A percentile compares a stretch with the other conserved stretches of the same genome.
These are phyloP conservation scores for Pheosia gnoma DNA, from an alignment of 2,888 invertebrate species.

Conservation along the genomic window DNA sequence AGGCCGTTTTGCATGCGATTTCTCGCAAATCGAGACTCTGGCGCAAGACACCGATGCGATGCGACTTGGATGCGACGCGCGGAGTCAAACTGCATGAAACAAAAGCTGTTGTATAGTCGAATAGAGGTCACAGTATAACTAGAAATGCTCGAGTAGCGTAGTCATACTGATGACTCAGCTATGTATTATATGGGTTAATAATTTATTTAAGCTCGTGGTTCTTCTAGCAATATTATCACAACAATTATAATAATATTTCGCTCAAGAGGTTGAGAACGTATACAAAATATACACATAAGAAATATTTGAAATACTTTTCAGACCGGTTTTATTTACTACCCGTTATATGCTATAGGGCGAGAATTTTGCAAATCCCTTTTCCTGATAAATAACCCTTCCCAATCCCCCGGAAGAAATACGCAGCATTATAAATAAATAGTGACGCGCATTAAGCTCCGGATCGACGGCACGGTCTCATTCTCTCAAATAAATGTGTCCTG, in stretches of 20 bases:
- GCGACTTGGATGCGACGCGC: neutral
- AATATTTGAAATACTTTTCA: too few relatives aligned
- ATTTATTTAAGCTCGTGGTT: too few relatives aligned
- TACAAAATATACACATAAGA: too few relatives aligned
- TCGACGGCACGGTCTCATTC: conserved; percentile 32
- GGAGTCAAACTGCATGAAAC: neutral
- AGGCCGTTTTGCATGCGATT: neutral
- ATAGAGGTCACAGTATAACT: neutral
- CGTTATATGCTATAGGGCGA: neutral
- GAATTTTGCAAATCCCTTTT: neutral
- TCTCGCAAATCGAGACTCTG: neutral
- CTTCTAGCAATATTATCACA: too few relatives aligned
- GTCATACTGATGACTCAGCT: too few relatives aligned
- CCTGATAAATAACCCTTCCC: neutral
- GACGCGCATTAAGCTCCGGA: conserved; percentile 25
- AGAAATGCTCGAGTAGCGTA: neutral
- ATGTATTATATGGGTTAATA: too few relatives aligned
- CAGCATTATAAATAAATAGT: conserved; percentile 31
- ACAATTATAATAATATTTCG: too few relatives aligned
- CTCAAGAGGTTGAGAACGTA: too few relatives aligned
- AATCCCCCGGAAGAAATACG: conserved; percentile 11
- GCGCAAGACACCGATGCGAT: neutral
- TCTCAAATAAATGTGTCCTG: conserved; percentile 32
- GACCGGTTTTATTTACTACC: too few relatives aligned
- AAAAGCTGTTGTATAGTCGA: neutral